These are phyloP conservation scores for Drosophila lacertosa DNA, from an alignment of 1,140 invertebrate genomes.

Conservation along the genomic window DNA sequence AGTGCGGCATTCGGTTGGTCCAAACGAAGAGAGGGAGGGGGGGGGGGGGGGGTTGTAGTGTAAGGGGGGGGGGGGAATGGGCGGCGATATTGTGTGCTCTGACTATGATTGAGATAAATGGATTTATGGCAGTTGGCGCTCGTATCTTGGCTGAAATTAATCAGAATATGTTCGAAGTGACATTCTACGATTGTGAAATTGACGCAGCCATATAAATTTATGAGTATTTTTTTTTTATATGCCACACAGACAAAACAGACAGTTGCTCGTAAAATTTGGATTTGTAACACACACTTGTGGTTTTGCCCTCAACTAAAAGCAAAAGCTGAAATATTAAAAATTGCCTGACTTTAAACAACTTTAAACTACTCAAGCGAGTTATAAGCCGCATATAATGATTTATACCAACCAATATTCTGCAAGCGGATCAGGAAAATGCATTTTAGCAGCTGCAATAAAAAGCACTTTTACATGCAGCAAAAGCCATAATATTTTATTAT, in stretches of 20 bases:
- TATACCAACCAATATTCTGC: not conserved
- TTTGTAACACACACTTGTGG: not conserved
- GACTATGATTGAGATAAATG: conserved; percentile 78
- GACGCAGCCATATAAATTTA: conserved; percentile 75
- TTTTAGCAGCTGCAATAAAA: conserved; percentile 3
- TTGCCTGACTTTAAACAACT: not conserved
- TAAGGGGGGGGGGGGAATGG: not conserved
- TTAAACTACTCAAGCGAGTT: not conserved
- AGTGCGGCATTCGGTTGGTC: not conserved
- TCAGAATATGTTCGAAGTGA: conserved; percentile 72
- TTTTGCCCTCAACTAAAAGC: not conserved
- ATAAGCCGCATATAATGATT: not conserved
- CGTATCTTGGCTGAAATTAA: conserved; percentile 73
- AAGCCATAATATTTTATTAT: conserved; percentile 25
- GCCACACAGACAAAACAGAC: conserved; percentile 20
- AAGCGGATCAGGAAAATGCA: conserved; percentile 22
- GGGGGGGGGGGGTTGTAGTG: not conserved
- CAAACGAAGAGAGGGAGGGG: conserved; percentile 9
- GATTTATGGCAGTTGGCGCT: conserved; percentile 66
- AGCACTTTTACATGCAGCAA: conserved; percentile 10
- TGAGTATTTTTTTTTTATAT: conserved; percentile 58
- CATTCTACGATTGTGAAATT: conserved; percentile 75
- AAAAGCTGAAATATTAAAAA: not conserved
- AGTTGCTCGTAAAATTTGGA: not conserved
- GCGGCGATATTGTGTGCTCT: conserved; percentile 45